Base-by-base conservation (phyloP, 2,888 invertebrate genomes). In the Ptychoptera contaminata region DNA sequence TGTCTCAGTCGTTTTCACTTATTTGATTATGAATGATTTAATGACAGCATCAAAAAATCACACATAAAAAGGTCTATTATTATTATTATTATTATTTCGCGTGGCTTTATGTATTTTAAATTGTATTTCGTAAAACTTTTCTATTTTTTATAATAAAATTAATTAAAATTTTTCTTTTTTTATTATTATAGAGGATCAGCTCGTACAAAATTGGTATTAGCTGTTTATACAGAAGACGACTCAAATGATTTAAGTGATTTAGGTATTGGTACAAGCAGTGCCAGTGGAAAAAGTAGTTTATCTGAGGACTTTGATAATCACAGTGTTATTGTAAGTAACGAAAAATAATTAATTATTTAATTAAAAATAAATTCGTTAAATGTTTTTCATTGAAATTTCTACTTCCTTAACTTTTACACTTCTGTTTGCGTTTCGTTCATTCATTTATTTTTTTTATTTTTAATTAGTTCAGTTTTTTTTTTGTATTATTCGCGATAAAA, bases 171-270 rank as follows among this genome's bases (percentile, higher is more conserved):
- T 16, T 12, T 29, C 23, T 40, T 16, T 16, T 38, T 38, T 38
- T 7, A 7, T 11, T 10, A n/a, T 23, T 49, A 5, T 48, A 70
- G 72, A 49, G 70, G 63, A 51, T 67, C 67, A 50, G 69, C 73
- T 50, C 73, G 77, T 39, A 70, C 71, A 45, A 77, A 78, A 66
- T 56, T 73, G 65, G 61, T 73, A 46, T 67, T 82, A 45, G 74
- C 82, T 4, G 69, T 87, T 54, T 87, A 84, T 65, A 76, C 79
- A 49, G 82, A 83, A 55, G 85, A 86, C 53, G 85, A 87, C 59
- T 74, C 78, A 37, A 85, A 86, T 58, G 86, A 87, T 67, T 73
- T 87, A 51, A 85, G 83, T 56, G 87, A 86, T 64, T 76, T 86
- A 53, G 86, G 86, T 47, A 82, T 86, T 57, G 75, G 76, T 50